Conservation (phyloP, 2,888 invertebrate species). For the Hyposoter didymator region DNA sequence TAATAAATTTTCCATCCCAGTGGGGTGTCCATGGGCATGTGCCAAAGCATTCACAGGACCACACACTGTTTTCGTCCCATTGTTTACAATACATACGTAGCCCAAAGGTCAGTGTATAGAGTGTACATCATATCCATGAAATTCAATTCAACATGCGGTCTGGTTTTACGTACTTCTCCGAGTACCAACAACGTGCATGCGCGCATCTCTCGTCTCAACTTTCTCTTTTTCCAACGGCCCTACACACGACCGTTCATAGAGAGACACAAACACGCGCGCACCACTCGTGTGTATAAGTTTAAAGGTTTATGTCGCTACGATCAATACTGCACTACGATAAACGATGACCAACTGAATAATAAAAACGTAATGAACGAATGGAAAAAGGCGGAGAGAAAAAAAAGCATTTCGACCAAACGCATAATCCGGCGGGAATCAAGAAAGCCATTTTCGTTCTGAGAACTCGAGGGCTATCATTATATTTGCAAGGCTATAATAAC, state of each 20-base stretch:
- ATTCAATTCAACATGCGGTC: conserved; percentile 59
- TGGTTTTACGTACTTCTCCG: conserved; percentile 36
- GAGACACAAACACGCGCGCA: too few relatives aligned
- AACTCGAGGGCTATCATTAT: conserved; percentile 55
- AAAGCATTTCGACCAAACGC: conserved; percentile 42
- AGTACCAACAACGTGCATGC: conserved; percentile 38
- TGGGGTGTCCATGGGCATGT: conserved; percentile 24
- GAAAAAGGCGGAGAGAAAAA: conserved; percentile 17
- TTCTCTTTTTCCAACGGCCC: conserved; percentile 14
- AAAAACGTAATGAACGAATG: conserved; percentile 30
- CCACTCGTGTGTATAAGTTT: not conserved
- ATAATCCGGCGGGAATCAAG: conserved; percentile 45
- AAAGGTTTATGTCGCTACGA: conserved; percentile 49
- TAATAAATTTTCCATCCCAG: conserved; percentile 62
- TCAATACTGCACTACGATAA: conserved; percentile 56
- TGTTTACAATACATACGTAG: conserved; percentile 31
- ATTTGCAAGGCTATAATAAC: conserved; percentile 49
- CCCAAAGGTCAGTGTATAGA: not conserved
- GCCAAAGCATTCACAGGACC: conserved; percentile 49
- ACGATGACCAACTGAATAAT: conserved; percentile 42
- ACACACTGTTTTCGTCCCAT: conserved; percentile 11
- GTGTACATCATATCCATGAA: conserved; percentile 4
- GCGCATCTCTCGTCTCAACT: conserved; percentile 23
- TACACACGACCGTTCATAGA: not conserved
- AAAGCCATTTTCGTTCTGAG: conserved; percentile 54